Evolutionary conservation across 2,113 vertebrate genomes (phyloP).

Genomic region (Anhinga anhinga): DNA sequence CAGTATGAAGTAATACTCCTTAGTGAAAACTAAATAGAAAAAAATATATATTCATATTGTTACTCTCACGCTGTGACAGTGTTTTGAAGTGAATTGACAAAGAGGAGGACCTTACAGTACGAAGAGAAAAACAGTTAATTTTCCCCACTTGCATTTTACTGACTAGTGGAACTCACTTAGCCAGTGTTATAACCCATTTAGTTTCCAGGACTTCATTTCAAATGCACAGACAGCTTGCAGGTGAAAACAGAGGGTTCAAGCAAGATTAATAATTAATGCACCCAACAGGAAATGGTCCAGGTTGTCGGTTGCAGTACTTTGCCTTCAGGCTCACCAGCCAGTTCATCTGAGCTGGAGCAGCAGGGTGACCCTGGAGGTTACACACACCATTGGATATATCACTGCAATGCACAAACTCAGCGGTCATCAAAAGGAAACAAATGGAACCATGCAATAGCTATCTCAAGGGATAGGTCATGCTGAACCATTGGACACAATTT

Average conservation of each 20-base stretch:
- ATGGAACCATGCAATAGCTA: not conserved
- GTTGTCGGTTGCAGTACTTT: not conserved
- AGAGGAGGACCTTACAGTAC: not conserved
- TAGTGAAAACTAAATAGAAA: not conserved
- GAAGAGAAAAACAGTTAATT: not conserved
- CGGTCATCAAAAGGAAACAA: not conserved
- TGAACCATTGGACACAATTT: fast-evolving
- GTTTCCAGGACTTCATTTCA: not conserved
- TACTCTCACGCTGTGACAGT: not conserved
- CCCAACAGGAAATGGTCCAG: not conserved
- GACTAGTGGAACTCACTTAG: not conserved
- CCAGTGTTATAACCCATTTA: not conserved
- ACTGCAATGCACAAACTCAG: not conserved
- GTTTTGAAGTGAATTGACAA: not conserved
- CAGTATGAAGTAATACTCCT: not conserved
- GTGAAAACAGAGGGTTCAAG: not conserved
- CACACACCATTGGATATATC: not conserved
- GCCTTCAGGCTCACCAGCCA: not conserved
- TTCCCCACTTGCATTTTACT: not conserved
- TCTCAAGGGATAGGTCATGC: not conserved
- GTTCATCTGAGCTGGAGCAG: not conserved
- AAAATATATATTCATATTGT: not conserved
- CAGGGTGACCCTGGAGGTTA: not conserved
- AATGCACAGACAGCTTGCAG: not conserved
- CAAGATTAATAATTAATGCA: not conserved